Base-by-base conservation (phyloP, 1,140 invertebrate species). In the Cyclargus thomasi region DNA sequence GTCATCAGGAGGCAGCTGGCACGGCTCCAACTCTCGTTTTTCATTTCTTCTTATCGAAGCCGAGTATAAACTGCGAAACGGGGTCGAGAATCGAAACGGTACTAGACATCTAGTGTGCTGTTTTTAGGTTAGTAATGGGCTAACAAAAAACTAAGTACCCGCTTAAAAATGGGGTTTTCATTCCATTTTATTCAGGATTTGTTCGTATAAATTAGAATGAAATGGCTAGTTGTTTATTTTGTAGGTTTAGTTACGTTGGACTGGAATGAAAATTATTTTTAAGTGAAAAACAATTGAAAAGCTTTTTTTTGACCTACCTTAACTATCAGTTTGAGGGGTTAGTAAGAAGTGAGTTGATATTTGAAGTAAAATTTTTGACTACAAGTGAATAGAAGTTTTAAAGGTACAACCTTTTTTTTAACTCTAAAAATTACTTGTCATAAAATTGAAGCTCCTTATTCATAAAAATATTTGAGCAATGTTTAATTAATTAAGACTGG, bases 31-130 rank as follows among this genome's bases (percentile, higher is more conserved):
- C 55, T 59, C 55, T 59, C 55, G 55, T 59, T 59, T 59, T 59
- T 59, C 55, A 59, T 59, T 59, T 59, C 55, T 59, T 59, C 55
- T 59, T 59, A 59, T 59, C 55, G 55, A 59, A 20, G 55, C 55
- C 17, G 55, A 20, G 55, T 20, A 59, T 21, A 18, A 59, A 59
- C 55, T 59, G 55, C 55, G 20, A 59, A 59, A 59, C 20, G 18
- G 55, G 55, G 55, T 59, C 55, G 55, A 59, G 55, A 59, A 59
- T 59, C 55, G 55, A 18, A 59, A 59, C 55, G 55, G 55, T 59
- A 59, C 55, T 59, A 59, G 18, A 59, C 18, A 59, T 59, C 55
- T 59, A 59, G 55, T 59, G 55, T 20, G 55, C 55, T 59, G 55
- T 59, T 59, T 59, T 18, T 59, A 59, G 55, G 55, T 59, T 59